These are phyloP conservation scores for Eulemur rufifrons DNA, from an alignment of 2,113 vertebrate species.

Conservation along the genomic window DNA sequence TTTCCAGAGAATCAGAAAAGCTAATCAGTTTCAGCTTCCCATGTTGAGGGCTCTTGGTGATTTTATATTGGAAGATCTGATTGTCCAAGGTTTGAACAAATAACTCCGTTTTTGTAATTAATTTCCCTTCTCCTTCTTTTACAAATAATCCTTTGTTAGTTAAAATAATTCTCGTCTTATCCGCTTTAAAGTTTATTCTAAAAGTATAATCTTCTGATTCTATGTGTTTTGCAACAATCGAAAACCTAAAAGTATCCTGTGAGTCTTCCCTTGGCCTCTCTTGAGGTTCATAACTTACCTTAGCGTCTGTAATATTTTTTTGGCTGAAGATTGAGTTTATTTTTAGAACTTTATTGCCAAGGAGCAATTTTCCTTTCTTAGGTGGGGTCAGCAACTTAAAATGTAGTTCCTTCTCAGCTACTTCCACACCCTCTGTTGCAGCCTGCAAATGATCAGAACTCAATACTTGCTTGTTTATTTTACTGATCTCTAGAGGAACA, in stretches of 20 bases:
- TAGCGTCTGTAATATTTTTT: constrained; percentile 84
- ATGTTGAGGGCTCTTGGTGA: constrained; percentile 86
- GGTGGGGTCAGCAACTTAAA: constrained; percentile 89
- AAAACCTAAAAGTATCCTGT: constrained; percentile 89
- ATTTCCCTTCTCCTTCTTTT: constrained; percentile 90
- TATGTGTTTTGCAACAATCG: constrained; percentile 89
- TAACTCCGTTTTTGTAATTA: constrained; percentile 89
- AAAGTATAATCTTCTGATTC: constrained; percentile 88
- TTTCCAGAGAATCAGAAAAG: constrained; percentile 85
- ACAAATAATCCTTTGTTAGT: constrained; percentile 89
- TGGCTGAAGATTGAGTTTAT: constrained; percentile 91
- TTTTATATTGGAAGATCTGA: constrained; percentile 87
- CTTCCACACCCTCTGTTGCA: constrained; percentile 76
- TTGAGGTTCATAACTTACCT: constrained; percentile 88
- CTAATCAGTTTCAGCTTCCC: constrained; percentile 88
- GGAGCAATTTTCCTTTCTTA: constrained; percentile 88
- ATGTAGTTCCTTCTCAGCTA: constrained; percentile 85
- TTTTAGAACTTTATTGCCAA: constrained; percentile 84
- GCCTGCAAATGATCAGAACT: constrained; percentile 87
- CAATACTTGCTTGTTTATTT: constrained; percentile 85
- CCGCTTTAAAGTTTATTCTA: constrained; percentile 88
- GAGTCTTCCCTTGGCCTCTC: constrained; percentile 83
- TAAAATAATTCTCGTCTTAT: constrained; percentile 85
- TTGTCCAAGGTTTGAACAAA: constrained; percentile 89
- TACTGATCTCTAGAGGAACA: constrained; percentile 86